Evolutionary conservation across 2,797 vertebrate genomes (phyloP).

Genomic region (Chrosomus eos): DNA sequence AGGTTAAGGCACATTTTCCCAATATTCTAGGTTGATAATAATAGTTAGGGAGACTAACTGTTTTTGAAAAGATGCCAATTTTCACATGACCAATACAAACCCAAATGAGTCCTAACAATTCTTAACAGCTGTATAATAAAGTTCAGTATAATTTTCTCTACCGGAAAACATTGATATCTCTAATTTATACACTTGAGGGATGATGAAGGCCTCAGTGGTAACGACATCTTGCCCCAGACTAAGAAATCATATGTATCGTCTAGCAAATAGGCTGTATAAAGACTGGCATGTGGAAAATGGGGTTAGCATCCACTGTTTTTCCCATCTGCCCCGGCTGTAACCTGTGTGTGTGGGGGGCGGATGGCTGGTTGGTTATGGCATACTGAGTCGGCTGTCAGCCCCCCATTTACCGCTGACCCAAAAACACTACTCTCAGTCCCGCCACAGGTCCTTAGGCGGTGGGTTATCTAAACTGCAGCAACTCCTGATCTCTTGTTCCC

Average conservation of each 20-base stretch:
- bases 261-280: constrained; percentile 38
- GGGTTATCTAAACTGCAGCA: constrained; percentile 6
- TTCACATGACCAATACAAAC: not conserved
- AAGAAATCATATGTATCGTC: constrained; percentile 23
- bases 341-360: constrained; percentile 17
- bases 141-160: not conserved
- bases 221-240: constrained; percentile 20
- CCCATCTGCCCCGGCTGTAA: constrained; percentile 53
- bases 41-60: not conserved
- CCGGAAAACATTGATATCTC: constrained; percentile 27
- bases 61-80: not conserved
- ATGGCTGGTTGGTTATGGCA: constrained; percentile 38
- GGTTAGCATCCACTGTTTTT: constrained; percentile 51
- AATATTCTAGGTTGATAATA: not conserved
- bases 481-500: not conserved
- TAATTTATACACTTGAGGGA: constrained; percentile 13
- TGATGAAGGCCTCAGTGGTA: constrained; percentile 19
- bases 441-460: not conserved
- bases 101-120: not conserved
- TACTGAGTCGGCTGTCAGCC: constrained; percentile 46
- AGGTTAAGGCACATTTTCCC: too few relatives aligned
- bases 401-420: constrained; percentile 37
- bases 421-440: constrained; percentile 14
- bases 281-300: constrained; percentile 51
- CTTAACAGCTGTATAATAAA: not conserved